Evolutionary conservation across 1,140 invertebrate genomes (phyloP), one percentile per base, ranked within the genome.

Genomic region (Probaryconus sp.): DNA sequence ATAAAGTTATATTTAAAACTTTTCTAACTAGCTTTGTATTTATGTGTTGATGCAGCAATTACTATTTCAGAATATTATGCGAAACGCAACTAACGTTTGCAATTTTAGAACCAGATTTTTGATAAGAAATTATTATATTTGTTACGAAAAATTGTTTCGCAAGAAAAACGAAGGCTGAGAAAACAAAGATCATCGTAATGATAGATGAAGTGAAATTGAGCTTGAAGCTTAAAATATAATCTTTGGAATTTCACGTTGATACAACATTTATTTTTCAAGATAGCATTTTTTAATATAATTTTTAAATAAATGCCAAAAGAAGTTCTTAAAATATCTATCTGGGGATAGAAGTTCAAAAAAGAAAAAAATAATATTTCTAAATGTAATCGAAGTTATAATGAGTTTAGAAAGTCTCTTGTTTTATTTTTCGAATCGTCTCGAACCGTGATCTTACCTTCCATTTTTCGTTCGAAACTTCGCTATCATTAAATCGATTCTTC

Each of bases 1-100:
- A 65, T 58, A 53, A 65, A 75, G 37, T 76, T 63, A 67, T 67
- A 70, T 61, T 74, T 35, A 40, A 74, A 68, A 56, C 28, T 63
- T 50, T 40, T 51, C 20, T 61, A 37, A 38, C 18, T 4, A 10
- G 1, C 14, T 31, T 40, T 16, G 11, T 45, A 55, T 64, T 65
- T 69, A 50, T 17, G 43, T 24, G 28, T 68, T 60, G 60, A 64
- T 35, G 31, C 21, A 38, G 14, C 61, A 61, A 60, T 56, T 65
- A 53, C 37, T 17, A 13, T 53, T 17, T 38, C 11, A 17, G 16
- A 58, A 16, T 35, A 26, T 50, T n/a, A 1, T 10, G 20, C 9
- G 10, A 1, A 42, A 2, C 11, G 9, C 7, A 24, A 24, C 21
- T 24, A 24, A 24, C 7, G n/a, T 24, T 7, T 24, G 21, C 21